These are phyloP conservation scores for Drosophila meridionalis DNA, from an alignment of 2,888 invertebrate genomes.

Conservation along the genomic window DNA sequence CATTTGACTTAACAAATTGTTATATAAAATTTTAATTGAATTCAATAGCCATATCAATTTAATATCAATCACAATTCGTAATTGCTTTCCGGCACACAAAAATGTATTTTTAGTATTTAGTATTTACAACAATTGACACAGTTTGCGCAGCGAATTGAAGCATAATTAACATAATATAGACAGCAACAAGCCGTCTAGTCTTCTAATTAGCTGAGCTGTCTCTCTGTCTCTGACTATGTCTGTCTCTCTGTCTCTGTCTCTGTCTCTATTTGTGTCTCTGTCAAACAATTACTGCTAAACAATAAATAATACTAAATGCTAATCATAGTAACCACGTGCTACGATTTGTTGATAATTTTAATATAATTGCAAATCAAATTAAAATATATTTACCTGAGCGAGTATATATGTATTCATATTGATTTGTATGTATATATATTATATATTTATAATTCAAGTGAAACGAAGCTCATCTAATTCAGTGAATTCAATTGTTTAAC, in stretches of 20 bases:
- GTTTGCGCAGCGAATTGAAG: background rate
- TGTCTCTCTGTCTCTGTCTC: conserved; percentile 17
- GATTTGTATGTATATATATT: too few relatives aligned
- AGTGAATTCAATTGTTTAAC: conserved; percentile 52
- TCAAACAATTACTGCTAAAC: conserved; percentile 36
- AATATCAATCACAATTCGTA: conserved; percentile 26
- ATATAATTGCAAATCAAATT: conserved; percentile 63
- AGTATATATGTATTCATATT: background rate
- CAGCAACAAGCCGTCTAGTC: conserved; percentile 17
- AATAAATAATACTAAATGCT: conserved; percentile 23
- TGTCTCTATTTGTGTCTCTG: conserved; percentile 32
- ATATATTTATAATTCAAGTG: conserved; percentile 11
- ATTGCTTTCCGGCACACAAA: conserved; percentile 22
- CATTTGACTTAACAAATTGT: conserved; percentile 1
- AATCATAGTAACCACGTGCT: conserved; percentile 27
- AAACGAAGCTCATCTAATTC: conserved; percentile 43
- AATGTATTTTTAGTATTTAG: background rate
- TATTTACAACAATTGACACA: conserved; percentile 7
- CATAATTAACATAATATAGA: conserved; percentile 16
- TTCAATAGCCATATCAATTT: conserved; percentile 38
- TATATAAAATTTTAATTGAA: conserved; percentile 53
- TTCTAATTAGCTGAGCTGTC: conserved; percentile 60
- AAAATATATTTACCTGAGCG: conserved; percentile 39
- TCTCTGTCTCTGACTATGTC: conserved; percentile 19
- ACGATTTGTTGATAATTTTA: conserved; percentile 53